Conservation (phyloP, 2,113 vertebrate species). For the Laterallus jamaicensis region DNA sequence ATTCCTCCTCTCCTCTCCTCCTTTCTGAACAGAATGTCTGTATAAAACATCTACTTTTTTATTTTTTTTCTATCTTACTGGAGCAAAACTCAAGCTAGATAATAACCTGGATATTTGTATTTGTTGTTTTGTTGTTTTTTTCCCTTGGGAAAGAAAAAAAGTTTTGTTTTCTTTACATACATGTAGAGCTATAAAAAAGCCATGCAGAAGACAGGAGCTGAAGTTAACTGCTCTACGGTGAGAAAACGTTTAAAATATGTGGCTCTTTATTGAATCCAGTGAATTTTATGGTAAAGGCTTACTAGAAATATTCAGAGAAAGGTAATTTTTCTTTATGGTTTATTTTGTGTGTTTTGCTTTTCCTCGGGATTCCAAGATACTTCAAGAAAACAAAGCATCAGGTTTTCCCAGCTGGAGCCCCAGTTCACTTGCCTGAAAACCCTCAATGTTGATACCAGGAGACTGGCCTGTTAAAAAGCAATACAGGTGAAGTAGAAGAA, state of each 20-base stretch:
- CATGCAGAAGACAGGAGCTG: neutral
- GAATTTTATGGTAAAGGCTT: neutral
- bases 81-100: neutral
- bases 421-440: neutral
- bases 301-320: neutral
- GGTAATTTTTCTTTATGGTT: neutral
- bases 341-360: neutral
- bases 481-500: neutral
- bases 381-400: neutral
- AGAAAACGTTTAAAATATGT: neutral
- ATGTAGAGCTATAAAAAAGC: neutral
- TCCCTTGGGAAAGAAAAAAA: neutral
- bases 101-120: neutral
- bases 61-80: neutral
- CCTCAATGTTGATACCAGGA: neutral
- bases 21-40: neutral
- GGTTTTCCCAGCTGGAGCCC: neutral
- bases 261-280: neutral
- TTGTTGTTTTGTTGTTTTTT: neutral
- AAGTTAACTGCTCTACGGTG: neutral
- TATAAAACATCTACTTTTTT: neutral
- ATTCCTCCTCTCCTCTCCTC: too few species aligned
- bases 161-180: accelerated
- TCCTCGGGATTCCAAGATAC: neutral
- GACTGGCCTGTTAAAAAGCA: neutral